Evolutionary conservation across 1,140 invertebrate genomes (phyloP).

Genomic region (Nephila pilipes): DNA sequence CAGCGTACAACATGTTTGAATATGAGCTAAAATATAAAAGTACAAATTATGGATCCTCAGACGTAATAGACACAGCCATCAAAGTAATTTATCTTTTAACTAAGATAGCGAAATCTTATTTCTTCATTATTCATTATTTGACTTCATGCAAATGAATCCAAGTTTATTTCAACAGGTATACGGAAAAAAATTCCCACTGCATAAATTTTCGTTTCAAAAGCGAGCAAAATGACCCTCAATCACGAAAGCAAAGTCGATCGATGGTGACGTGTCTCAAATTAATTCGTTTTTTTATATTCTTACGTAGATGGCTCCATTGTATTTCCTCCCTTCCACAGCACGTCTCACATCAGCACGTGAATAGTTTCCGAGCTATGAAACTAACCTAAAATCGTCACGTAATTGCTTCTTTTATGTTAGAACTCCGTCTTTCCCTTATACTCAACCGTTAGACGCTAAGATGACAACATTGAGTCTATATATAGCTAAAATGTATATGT

Average conservation of each 20-base stretch:
- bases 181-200: not conserved
- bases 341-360: not conserved
- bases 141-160: too few relatives aligned
- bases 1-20: too few relatives aligned
- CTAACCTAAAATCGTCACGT: not conserved
- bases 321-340: not conserved
- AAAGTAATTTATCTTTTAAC: too few relatives aligned
- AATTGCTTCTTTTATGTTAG: not conserved
- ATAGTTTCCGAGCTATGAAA: not conserved
- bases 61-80: too few relatives aligned
- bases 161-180: not conserved
- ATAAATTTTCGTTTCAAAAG: not conserved
- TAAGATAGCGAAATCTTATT: too few relatives aligned
- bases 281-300: not conserved
- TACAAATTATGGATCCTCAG: too few relatives aligned
- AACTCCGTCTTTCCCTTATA: not conserved
- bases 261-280: not conserved
- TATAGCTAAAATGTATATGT: not conserved
- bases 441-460: not conserved
- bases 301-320: not conserved
- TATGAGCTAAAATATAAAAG: too few relatives aligned
- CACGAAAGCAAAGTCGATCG: not conserved
- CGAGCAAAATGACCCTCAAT: not conserved
- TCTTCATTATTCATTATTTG: too few relatives aligned
- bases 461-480: not conserved